Evolutionary conservation across 2,797 vertebrate species (phyloP), one percentile per base, ranked within the genome.

Genomic region (Moxostoma hubbsi): DNA sequence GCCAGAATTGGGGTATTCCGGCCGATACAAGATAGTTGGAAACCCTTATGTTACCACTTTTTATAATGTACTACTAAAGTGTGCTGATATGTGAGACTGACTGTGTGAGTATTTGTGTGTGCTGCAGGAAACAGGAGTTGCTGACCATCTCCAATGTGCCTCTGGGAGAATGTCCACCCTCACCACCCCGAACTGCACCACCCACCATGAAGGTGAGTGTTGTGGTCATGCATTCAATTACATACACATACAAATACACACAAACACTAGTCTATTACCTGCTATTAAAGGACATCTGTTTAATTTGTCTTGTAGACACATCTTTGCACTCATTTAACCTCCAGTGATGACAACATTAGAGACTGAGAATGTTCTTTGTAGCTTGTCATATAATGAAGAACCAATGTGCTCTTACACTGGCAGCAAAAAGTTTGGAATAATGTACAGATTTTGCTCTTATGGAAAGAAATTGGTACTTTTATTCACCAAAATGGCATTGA

Each of bases 171-270:
- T 96, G 95, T 75, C 96, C 97, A 0, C 93, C 96, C 9, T 98
- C 97, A 0, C 97, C 97, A 0, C 97, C 97, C 0, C 95, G 96
- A 81, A 98, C 97, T 0, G 97, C 97, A 0, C 97, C 97, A 0
- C 95, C 97, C 79, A 97, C 90, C 89, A 98, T 98, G 95, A 98
- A 97, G 96, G 97, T 98, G 94, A 91, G 92, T 18, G 47, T 13
- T 73, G n/a, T 59, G 24, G 36, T 51, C 18, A 15, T 5, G 3
- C 5, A 6, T 10, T 50, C 61, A 24, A 24, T 2, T 3, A 24
- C 24, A 24, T 24, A 24, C 24, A 24, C 24, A 24, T 24, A 24
- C 24, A 24, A 24, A 24, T 24, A 58, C 36, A 68, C 24, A 63
- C 68, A 71, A 2, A 13, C 51, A 59, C n/a, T 4, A 9, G 49